Percentiles rank a stretch among this genome's conserved stretches.
These are phyloP conservation scores for Melanostoma scalare DNA, from an alignment of 2,888 invertebrate genomes.

Conservation along the genomic window DNA sequence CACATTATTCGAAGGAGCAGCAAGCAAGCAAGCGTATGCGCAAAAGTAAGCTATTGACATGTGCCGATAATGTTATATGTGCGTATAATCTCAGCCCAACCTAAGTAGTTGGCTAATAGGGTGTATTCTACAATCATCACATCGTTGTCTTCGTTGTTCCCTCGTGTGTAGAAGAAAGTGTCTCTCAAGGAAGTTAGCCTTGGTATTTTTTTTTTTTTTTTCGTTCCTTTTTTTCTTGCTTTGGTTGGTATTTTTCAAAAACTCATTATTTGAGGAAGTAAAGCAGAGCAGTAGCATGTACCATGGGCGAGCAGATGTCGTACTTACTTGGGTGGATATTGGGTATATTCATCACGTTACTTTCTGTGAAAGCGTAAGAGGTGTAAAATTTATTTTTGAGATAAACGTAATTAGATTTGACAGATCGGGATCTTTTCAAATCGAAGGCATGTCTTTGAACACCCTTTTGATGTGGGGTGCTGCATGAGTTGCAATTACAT, in stretches of 20 bases:
- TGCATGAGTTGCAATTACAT: slow-evolving; percentile 62
- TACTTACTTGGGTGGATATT: slow-evolving; percentile 20
- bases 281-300: slow-evolving; percentile 21
- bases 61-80: slow-evolving; percentile 56
- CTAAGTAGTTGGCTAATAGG: slow-evolving; percentile 67
- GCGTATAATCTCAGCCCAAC: slow-evolving; percentile 43
- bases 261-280: slow-evolving; percentile 60
- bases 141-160: slow-evolving; percentile 22
- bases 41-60: slow-evolving; percentile 67
- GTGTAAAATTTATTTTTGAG: slow-evolving; percentile 67
- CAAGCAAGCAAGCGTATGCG: slow-evolving; percentile 49
- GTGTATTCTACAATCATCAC: slow-evolving; percentile 45
- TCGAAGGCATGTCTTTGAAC: slow-evolving; percentile 18
- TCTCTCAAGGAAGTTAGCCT: background rate
- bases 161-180: slow-evolving; percentile 18
- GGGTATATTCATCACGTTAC: slow-evolving; percentile 31
- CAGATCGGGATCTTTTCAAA: slow-evolving; percentile 60
- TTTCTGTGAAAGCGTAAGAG: slow-evolving; percentile 44
- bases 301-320: slow-evolving; percentile 52
- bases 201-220: slow-evolving; percentile 17
- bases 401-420: slow-evolving; percentile 69
- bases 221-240: slow-evolving; percentile 12
- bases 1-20: slow-evolving; percentile 20
- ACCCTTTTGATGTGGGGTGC: slow-evolving; percentile 27
- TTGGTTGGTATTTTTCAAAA: background rate